Conservation (phyloP, 2,888 invertebrate genomes). For the Sphecodes monilicornis region DNA sequence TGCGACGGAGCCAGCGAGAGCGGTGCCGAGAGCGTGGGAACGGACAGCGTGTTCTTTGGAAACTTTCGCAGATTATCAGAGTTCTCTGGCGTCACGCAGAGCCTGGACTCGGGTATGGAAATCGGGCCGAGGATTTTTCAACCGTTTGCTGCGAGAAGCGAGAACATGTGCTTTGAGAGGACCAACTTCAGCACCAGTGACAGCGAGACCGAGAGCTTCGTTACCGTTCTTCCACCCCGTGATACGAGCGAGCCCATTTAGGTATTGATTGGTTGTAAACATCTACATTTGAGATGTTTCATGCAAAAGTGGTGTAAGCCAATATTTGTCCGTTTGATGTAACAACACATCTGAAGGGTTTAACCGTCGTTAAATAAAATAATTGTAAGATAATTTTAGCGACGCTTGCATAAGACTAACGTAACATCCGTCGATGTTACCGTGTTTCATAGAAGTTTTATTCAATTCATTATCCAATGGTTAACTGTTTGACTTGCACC, state of each 20-base stretch:
- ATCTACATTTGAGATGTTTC: background rate
- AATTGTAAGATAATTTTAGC: background rate
- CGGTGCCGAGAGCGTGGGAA: slow-evolving; percentile 94
- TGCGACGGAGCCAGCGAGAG: slow-evolving; percentile 94
- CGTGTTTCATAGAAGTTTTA: background rate
- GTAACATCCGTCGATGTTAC: too few species aligned
- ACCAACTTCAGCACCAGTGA: slow-evolving; percentile 83
- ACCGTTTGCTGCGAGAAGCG: slow-evolving; percentile 53
- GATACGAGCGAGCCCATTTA: background rate
- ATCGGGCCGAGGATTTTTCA: slow-evolving; percentile 66
- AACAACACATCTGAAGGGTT: too few species aligned
- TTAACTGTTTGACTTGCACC: background rate
- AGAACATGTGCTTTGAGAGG: slow-evolving; percentile 63
- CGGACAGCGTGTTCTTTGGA: slow-evolving; percentile 94
- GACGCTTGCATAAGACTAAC: too few species aligned
- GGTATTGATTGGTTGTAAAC: background rate
- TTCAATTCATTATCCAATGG: background rate
- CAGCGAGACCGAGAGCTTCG: slow-evolving; percentile 85
- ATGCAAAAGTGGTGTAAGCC: too few species aligned
- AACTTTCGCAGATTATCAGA: slow-evolving; percentile 87
- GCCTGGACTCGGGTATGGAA: slow-evolving; percentile 78
- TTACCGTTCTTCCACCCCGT: slow-evolving; percentile 83
- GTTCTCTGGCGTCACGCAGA: slow-evolving; percentile 73
- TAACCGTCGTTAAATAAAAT: too few species aligned
- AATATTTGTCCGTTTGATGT: too few species aligned